These are phyloP conservation scores for Gryllus longicercus DNA, from an alignment of 2,888 invertebrate genomes.

Conservation along the genomic window DNA sequence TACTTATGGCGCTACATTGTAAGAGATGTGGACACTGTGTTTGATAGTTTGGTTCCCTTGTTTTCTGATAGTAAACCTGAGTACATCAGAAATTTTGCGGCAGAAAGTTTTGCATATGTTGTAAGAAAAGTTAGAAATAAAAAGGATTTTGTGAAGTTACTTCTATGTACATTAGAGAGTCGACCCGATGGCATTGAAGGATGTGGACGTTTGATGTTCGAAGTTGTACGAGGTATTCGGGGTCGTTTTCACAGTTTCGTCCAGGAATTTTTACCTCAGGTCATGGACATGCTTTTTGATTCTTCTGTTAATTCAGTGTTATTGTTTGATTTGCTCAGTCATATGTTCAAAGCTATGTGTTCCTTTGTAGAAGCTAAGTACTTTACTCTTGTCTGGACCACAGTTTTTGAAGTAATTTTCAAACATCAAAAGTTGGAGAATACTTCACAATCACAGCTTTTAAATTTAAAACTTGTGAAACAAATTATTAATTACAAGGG, in stretches of 20 bases:
- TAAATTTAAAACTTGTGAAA: slow-evolving; percentile 57
- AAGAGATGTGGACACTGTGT: slow-evolving; percentile 70
- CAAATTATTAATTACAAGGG: slow-evolving; percentile 61
- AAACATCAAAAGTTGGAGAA: slow-evolving; percentile 19
- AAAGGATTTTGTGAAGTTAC: slow-evolving; percentile 64
- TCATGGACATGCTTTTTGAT: slow-evolving; percentile 61
- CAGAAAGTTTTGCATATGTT: slow-evolving; percentile 94
- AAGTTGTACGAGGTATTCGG: slow-evolving; percentile 78
- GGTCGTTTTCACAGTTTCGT: slow-evolving; percentile 84
- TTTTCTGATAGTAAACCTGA: slow-evolving; percentile 72
- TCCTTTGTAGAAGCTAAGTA: slow-evolving; percentile 61
- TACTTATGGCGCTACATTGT: slow-evolving; percentile 78
- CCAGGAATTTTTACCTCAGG: slow-evolving; percentile 63
- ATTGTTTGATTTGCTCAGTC: slow-evolving; percentile 62
- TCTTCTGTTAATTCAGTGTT: slow-evolving; percentile 53
- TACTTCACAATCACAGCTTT: neutral
- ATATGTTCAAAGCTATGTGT: slow-evolving; percentile 62
- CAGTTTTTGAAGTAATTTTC: slow-evolving; percentile 18
- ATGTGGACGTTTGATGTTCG: slow-evolving; percentile 82
- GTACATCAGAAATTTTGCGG: slow-evolving; percentile 89
- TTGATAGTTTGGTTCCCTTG: slow-evolving; percentile 69
- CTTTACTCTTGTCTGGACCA: slow-evolving; percentile 62
- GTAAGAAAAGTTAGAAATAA: slow-evolving; percentile 83
- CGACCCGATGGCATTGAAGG: slow-evolving; percentile 70
- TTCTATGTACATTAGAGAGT: slow-evolving; percentile 63